Evolutionary conservation across 2,888 invertebrate species (phyloP).

Genomic region (Aricia artaxerxes): DNA sequence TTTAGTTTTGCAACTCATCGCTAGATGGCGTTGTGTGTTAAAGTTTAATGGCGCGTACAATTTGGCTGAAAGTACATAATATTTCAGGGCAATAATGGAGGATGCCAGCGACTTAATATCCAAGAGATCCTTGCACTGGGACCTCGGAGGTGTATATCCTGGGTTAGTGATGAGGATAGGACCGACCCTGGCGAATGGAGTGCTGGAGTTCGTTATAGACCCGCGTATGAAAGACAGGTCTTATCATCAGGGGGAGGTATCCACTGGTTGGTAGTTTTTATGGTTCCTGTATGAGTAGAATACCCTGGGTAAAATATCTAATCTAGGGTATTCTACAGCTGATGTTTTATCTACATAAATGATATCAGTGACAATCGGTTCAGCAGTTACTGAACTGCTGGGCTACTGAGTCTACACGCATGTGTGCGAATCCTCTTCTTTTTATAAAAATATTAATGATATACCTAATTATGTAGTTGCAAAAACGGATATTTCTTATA

Average conservation of each 20-base stretch:
- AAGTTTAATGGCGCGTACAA: neutral
- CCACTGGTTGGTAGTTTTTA: constrained; percentile 77
- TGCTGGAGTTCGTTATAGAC: constrained; percentile 88
- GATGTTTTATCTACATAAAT: too few relatives aligned
- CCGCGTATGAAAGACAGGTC: constrained; percentile 78
- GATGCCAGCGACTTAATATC: constrained; percentile 85
- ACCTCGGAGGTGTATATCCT: constrained; percentile 86
- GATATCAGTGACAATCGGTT: too few relatives aligned
- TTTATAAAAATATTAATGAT: too few relatives aligned
- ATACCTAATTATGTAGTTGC: too few relatives aligned
- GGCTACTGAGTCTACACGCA: too few relatives aligned
- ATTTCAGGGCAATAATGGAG: constrained; percentile 81
- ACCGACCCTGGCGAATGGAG: constrained; percentile 85
- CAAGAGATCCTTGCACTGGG: constrained; percentile 87
- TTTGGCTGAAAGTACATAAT: neutral
- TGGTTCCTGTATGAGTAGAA: too few relatives aligned
- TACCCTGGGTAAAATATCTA: too few relatives aligned
- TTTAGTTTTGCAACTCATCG: constrained; percentile 3
- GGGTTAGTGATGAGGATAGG: constrained; percentile 88
- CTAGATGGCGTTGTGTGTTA: neutral
- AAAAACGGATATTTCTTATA: too few relatives aligned
- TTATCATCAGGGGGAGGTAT: constrained; percentile 77
- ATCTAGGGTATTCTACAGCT: neutral
- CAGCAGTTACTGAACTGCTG: too few relatives aligned
- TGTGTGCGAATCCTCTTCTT: too few relatives aligned